Evolutionary conservation across 37 sponge, comb jelly and placozoan genomes (phyloP).

Genomic region (Amphimedon queenslandica): DNA sequence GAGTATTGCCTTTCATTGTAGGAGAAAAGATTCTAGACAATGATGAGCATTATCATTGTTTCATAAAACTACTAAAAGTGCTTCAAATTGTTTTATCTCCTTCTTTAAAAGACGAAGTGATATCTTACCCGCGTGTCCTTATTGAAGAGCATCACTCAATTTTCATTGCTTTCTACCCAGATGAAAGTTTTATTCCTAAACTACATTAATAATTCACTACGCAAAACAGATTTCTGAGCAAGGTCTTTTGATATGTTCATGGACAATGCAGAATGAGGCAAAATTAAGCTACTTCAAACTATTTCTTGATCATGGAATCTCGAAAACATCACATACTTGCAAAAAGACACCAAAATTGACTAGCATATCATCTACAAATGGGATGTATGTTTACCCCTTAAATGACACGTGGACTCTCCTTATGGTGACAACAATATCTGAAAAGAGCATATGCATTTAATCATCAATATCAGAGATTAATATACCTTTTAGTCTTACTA

Average conservation of each 20-base stretch:
- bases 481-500: too few relatives aligned
- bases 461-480: too few relatives aligned
- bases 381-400: too few relatives aligned
- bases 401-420: too few relatives aligned
- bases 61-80: conserved; percentile 6
- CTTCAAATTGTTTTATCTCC: background rate
- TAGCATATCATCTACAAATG: too few relatives aligned
- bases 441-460: too few relatives aligned
- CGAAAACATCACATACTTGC: conserved; percentile 23
- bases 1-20: conserved; percentile 7
- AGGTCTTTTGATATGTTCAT: conserved; percentile 28
- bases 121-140: background rate
- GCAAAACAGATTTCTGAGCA: conserved; percentile 10
- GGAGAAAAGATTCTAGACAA: conserved; percentile 24
- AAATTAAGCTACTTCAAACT: conserved; percentile 5
- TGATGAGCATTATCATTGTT: conserved; percentile 12
- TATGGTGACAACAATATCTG: too few relatives aligned
- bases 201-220: conserved; percentile 47
- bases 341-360: conserved; percentile 21
- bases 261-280: conserved; percentile 33
- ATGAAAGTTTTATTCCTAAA: conserved; percentile 25
- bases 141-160: conserved; percentile 13
- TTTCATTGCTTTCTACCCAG: conserved; percentile 5
- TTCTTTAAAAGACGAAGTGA: background rate
- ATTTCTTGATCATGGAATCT: conserved; percentile 15